phyloP scores from a whole-genome alignment of 2,113 vertebrate genomes.

The Mus pahari region DNA sequence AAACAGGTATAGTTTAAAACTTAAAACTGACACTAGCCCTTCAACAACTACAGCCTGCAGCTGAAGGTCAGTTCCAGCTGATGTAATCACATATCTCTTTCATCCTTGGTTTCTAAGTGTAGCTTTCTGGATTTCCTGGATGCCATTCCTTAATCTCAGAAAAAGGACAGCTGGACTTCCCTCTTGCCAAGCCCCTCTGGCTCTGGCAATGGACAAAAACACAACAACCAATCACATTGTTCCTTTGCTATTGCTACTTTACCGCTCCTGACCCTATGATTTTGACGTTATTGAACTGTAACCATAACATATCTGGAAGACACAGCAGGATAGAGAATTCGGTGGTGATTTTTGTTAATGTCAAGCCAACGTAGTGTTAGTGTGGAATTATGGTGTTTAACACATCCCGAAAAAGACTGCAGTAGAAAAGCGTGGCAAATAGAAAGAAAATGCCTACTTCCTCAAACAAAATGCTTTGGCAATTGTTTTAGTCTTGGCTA shows the following conservation, averaged over 20 bases:
- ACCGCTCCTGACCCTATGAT: background rate
- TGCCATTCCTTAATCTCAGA: background rate
- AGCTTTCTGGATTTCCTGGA: background rate
- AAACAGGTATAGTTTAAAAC: background rate
- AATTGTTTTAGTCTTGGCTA: constrained; percentile 55
- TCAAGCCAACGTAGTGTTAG: background rate
- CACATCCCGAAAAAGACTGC: background rate
- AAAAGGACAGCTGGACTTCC: background rate
- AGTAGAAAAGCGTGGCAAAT: background rate
- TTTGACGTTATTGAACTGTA: background rate
- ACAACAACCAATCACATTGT: background rate
- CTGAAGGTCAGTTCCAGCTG: background rate
- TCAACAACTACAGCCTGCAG: background rate
- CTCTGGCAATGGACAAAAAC: background rate
- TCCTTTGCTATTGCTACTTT: background rate
- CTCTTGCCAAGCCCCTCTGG: constrained; percentile 1
- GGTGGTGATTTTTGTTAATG: background rate
- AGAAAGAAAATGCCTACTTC: background rate
- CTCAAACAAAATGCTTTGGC: constrained; percentile 54
- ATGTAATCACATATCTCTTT: background rate
- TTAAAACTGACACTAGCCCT: background rate
- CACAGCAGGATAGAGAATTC: background rate
- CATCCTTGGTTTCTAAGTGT: background rate
- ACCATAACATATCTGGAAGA: background rate
- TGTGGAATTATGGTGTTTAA: constrained; percentile 11